Conservation (phyloP, 2,888 invertebrate genomes). For the Amphipoea lucens region DNA sequence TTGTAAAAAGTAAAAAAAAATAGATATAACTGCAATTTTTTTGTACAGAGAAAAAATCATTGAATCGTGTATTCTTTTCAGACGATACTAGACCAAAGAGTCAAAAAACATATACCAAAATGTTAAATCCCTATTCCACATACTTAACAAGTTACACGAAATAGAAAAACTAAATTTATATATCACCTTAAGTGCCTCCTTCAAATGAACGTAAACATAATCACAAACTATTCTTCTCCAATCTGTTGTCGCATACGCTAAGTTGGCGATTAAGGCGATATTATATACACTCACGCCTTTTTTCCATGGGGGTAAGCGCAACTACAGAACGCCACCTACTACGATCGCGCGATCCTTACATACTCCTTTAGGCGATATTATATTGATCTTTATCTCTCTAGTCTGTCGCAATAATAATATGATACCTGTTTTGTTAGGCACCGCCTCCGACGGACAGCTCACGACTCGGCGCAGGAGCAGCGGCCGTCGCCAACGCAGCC, state of each 20-base stretch:
- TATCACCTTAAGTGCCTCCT: no score
- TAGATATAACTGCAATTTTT: no score
- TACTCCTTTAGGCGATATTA: background rate
- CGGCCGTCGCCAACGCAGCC: conserved; percentile 92
- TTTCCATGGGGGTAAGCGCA: background rate
- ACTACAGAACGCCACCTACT: background rate
- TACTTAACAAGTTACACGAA: no score
- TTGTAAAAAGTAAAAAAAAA: no score
- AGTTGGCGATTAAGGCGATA: background rate
- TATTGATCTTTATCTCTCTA: background rate
- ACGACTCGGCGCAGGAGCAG: conserved; percentile 89
- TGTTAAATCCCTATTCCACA: no score
- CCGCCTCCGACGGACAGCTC: conserved; percentile 90
- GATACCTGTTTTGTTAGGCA: conserved; percentile 76
- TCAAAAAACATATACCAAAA: no score
- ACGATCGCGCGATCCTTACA: background rate
- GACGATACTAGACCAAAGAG: no score
- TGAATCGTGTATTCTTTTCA: no score
- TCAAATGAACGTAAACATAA: background rate
- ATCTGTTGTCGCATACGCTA: background rate
- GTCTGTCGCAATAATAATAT: background rate
- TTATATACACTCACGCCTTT: background rate
- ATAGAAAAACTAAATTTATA: no score
- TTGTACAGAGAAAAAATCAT: no score
- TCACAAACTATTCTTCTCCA: background rate